Evolutionary conservation across 1,140 invertebrate genomes (phyloP).

Genomic region (Megathymus violae): DNA sequence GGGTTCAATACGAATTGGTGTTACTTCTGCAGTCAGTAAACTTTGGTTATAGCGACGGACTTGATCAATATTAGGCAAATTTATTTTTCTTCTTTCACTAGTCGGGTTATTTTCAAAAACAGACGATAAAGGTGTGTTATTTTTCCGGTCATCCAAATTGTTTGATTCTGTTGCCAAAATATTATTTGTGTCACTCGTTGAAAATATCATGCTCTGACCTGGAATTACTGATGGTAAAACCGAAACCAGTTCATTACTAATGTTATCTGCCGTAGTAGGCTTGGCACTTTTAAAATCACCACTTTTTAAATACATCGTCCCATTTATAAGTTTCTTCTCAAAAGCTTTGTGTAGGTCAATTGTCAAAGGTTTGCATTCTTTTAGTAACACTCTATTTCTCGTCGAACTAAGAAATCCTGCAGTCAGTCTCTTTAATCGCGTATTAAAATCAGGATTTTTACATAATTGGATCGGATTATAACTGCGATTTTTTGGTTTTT

Average conservation of each 20-base stretch:
- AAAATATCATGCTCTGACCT: conserved; percentile 45
- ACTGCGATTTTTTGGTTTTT: conserved; percentile 61
- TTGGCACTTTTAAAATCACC: conserved; percentile 1
- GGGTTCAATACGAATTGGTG: conserved; percentile 38
- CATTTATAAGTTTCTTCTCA: conserved; percentile 58
- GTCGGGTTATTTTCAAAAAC: not conserved
- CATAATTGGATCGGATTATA: conserved; percentile 72
- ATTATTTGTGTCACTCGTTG: conserved; percentile 1
- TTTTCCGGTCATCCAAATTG: not conserved
- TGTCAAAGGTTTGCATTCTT: conserved; percentile 61
- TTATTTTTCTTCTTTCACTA: conserved; percentile 56
- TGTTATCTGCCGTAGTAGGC: not conserved
- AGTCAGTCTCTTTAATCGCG: conserved; percentile 62
- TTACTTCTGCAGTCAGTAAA: conserved; percentile 57
- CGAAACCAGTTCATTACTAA: conserved; percentile 5
- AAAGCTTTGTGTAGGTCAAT: conserved; percentile 69
- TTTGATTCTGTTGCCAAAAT: not conserved
- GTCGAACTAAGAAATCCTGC: conserved; percentile 58
- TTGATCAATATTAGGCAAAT: conserved; percentile 54
- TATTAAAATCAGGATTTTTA: conserved; percentile 80
- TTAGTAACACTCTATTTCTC: conserved; percentile 56
- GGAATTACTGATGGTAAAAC: conserved; percentile 46
- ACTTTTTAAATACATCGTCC: conserved; percentile 53
- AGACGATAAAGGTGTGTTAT: not conserved
- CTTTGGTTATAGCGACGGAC: conserved; percentile 54